Evolutionary conservation across 2,113 vertebrate species (phyloP), one percentile per base, ranked within the genome.

Genomic region (Toxotes jaculatrix): DNA sequence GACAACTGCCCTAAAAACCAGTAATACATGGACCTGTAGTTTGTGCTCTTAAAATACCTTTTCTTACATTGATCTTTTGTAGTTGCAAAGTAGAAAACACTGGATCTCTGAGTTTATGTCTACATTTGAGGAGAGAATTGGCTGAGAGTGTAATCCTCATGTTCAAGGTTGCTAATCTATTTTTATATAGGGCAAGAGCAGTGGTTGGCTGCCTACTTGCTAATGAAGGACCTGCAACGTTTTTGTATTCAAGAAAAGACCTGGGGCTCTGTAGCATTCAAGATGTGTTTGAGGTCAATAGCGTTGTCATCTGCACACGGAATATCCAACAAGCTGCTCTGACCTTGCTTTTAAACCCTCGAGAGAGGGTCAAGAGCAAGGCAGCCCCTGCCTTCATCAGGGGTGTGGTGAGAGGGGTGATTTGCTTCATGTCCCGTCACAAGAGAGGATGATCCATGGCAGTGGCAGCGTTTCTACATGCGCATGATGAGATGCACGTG

Each of bases 401-500:
- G 59, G 42, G 4, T 14, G 10, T 47, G 49, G 49, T 27, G 32
- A 31, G 59, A 74, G 19, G n/a, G 40, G n/a, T 34, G 16, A 70
- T 43, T 66, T 56, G 43, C 62, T 70, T 80, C 42, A 36, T 34
- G 7, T 3, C 49, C 16, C 3, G 31, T 49, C 16, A 86, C 27
- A 81, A 34, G 49, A 77, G 34, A 77, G 55, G 64, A 45, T 55
- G 38, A 80, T 42, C 7, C 1, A 16, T 66, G 43, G 62, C 55
- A 42, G 23, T 38, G 23, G 47, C 63, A 19, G 64, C 5, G 36
- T 59, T 75, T 69, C 53, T 68, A 38, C 51, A 3, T 12, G 36
- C 1, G 8, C 47, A 47, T 64, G 73, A 80, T 82, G 72, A 83
- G 71, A 61, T 78, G 80, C 79, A 87, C 77, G 11, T 92, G 74